Conservation (phyloP, 2,113 vertebrate genomes). For the Psephotus haematonotus region DNA sequence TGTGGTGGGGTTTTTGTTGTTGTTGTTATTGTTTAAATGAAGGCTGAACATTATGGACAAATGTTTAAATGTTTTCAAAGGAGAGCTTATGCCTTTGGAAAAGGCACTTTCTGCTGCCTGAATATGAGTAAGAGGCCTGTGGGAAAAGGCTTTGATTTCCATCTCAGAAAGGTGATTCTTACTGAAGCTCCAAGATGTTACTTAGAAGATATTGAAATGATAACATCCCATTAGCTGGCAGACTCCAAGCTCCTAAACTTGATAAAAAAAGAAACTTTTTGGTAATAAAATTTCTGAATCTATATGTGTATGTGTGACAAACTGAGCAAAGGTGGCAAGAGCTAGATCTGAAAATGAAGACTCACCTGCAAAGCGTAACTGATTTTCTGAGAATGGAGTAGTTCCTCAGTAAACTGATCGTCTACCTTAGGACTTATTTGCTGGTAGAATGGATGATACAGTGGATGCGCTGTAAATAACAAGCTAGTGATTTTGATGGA, state of each 20-base stretch:
- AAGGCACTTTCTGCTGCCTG: neutral
- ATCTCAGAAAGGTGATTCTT: neutral
- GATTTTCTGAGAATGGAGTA: conserved; percentile 9
- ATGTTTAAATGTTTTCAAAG: neutral
- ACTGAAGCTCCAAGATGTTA: neutral
- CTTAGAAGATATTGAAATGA: neutral
- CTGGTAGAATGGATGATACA: conserved; percentile 9
- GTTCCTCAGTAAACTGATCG: neutral
- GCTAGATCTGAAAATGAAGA: conserved; percentile 4
- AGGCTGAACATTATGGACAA: neutral
- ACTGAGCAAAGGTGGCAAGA: neutral
- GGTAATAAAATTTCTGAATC: neutral
- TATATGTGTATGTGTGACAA: neutral
- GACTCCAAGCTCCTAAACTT: neutral
- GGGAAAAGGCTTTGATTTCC: neutral
- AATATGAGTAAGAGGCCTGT: neutral
- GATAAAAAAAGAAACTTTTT: neutral
- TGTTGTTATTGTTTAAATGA: neutral
- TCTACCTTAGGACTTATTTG: neutral
- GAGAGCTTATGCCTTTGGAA: neutral
- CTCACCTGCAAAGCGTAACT: conserved; percentile 4
- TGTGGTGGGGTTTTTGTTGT: neutral
- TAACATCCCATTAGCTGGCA: neutral
- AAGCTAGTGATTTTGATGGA: neutral
- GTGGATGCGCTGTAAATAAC: conserved; percentile 23